Base-by-base conservation (phyloP, 2,888 invertebrate genomes). In the Dusona sp. region DNA sequence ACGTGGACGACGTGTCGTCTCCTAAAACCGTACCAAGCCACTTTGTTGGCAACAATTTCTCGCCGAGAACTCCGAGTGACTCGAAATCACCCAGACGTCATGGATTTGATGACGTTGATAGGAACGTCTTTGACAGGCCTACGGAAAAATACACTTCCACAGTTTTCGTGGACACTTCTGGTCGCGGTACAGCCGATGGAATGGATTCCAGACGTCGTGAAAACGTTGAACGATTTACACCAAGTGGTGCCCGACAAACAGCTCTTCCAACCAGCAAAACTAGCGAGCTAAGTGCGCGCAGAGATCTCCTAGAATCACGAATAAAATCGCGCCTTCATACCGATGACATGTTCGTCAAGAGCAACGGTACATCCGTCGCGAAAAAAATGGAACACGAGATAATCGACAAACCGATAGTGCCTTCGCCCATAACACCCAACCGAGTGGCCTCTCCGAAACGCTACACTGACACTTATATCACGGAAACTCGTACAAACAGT, bases 261-360 rank as follows among this genome's bases (percentile, higher is more conserved):
- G 19, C 90, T 86, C 74, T 90, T 89, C 22, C 45, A 1, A 85
- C 87, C 7, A 94, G 92, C 81, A 94, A 94, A 83, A 94, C 95
- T 38, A 95, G 93, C 72, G 96, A 97, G 91, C 92, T 97, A 83
- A 97, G 97, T 91, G 96, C 97, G 45, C 95, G 97, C 75, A 95
- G 97, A 22, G 97, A 97, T 86, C 95, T 97, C 57, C 94, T 98
- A 22, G 97, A 98, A 93, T 97, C 97, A 0, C 95, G 97, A 85
- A 96, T 97, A 72, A 96, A 97, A 83, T 96, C 96, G 45, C 95
- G 97, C 70, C 95, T 94, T 89, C 94, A 93, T 38, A 94, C 93
- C 45, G 95, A 95, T 83, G 94, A 94, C 67, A 91, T 92, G 82
- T 93, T 93, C 84, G 91, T 92, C 13, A 92, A 92, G 51, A 84